These are phyloP conservation scores for Cataglyphis livida DNA, from an alignment of 2,888 invertebrate genomes.

Conservation along the genomic window DNA sequence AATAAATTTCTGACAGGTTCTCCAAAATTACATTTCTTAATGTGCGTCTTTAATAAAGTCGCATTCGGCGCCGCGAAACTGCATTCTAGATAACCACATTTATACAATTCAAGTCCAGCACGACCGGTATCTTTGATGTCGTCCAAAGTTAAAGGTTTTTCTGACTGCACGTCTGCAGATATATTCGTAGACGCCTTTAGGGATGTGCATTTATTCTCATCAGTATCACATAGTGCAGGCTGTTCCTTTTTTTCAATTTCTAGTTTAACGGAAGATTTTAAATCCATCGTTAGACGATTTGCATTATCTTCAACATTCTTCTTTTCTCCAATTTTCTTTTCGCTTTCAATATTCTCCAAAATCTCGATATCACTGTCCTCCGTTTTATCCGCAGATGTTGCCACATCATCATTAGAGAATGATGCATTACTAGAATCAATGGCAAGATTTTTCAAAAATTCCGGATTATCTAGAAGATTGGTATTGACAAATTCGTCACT, in stretches of 20 bases:
- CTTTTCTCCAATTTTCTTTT: constrained; percentile 24
- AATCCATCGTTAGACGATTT: constrained; percentile 1
- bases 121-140: constrained; percentile 83
- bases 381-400: constrained; percentile 55
- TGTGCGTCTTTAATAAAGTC: constrained; percentile 84
- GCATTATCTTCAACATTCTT: constrained; percentile 26
- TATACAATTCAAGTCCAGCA: constrained; percentile 86
- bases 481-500: constrained; percentile 78
- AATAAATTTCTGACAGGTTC: constrained; percentile 72
- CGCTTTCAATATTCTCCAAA: constrained; percentile 45
- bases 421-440: background rate
- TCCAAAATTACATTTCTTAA: constrained; percentile 82
- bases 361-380: constrained; percentile 84
- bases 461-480: constrained; percentile 79
- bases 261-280: background rate
- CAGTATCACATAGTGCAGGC: constrained; percentile 41
- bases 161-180: constrained; percentile 17
- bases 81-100: constrained; percentile 86
- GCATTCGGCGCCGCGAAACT: constrained; percentile 81
- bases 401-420: background rate
- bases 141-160: constrained; percentile 77
- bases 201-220: constrained; percentile 59
- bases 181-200: background rate
- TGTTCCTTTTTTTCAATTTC: constrained; percentile 29
- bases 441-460: constrained; percentile 69